These are phyloP conservation scores for Melanotaenia duboulayi DNA, from an alignment of 2,113 vertebrate genomes.

Conservation along the genomic window DNA sequence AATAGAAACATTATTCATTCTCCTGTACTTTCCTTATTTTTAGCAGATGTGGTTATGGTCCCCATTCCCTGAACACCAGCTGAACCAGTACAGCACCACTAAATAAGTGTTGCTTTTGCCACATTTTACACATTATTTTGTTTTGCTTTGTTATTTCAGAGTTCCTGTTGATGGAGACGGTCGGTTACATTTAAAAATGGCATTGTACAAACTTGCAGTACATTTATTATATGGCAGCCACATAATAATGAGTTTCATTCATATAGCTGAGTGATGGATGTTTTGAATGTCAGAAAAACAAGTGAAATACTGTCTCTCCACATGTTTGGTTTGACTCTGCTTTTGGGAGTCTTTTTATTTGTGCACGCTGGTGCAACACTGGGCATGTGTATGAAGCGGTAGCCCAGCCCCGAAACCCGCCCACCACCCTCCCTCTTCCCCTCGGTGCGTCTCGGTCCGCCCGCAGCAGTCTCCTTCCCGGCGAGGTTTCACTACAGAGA, in stretches of 20 bases:
- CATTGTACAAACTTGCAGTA: too few relatives aligned
- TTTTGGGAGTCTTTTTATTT: conserved; percentile 23
- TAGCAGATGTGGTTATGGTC: too few relatives aligned
- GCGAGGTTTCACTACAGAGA: conserved; percentile 82
- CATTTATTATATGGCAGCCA: too few relatives aligned
- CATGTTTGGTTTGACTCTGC: conserved; percentile 17
- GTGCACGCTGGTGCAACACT: conserved; percentile 70
- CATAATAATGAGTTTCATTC: too few relatives aligned
- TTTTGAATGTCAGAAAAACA: not conserved
- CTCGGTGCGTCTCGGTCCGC: conserved; percentile 80
- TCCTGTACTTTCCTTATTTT: not conserved
- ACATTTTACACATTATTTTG: too few relatives aligned
- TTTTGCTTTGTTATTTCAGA: too few relatives aligned
- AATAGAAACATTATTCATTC: not conserved
- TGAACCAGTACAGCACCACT: too few relatives aligned
- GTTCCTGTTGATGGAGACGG: too few relatives aligned
- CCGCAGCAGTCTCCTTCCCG: conserved; percentile 84
- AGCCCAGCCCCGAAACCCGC: conserved; percentile 82
- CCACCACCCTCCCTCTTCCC: conserved; percentile 73
- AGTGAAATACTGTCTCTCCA: conserved; percentile 1
- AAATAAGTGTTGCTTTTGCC: too few relatives aligned
- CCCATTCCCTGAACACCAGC: too few relatives aligned
- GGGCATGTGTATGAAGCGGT: conserved; percentile 73
- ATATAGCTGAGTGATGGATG: too few relatives aligned
- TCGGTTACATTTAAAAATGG: too few relatives aligned